Evolutionary conservation across 1,140 invertebrate genomes (phyloP).

Genomic region (Pseudachorutes palmiensis): DNA sequence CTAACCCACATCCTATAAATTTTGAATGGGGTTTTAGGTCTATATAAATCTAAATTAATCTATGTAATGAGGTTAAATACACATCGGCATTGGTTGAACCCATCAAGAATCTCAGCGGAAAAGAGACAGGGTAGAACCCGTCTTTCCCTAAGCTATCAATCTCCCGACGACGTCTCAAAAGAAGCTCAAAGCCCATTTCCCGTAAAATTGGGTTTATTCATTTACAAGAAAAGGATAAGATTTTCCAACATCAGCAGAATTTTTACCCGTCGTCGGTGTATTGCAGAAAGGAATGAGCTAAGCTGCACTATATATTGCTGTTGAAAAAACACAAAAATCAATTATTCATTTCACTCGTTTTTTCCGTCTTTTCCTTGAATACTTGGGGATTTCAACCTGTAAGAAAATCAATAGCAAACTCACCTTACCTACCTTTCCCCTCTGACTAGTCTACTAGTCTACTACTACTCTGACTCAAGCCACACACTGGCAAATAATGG

Average conservation of each 20-base stretch:
- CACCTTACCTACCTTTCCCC: background rate
- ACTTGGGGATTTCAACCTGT: background rate
- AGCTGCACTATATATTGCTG: background rate
- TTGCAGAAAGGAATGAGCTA: background rate
- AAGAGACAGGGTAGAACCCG: background rate
- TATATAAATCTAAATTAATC: background rate
- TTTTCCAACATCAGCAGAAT: background rate
- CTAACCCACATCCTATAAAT: background rate
- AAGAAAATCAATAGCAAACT: background rate
- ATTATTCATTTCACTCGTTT: slow-evolving; percentile 1
- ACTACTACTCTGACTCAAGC: background rate
- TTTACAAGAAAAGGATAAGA: background rate
- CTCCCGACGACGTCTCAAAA: background rate
- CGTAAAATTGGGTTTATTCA: slow-evolving; percentile 1
- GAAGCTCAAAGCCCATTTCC: too few relatives aligned
- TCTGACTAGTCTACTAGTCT: background rate
- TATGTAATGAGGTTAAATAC: slow-evolving; percentile 1
- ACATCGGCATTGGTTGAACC: background rate
- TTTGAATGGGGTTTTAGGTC: background rate
- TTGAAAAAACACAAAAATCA: slow-evolving; percentile 3
- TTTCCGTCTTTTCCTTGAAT: background rate
- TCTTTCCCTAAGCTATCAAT: background rate
- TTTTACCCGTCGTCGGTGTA: background rate
- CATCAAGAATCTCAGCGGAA: background rate
- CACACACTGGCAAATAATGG: background rate